Percentiles rank a stretch among this genome's conserved stretches.
phyloP scores from a whole-genome alignment of 2,888 invertebrate species.

The Aplocera efformata region DNA sequence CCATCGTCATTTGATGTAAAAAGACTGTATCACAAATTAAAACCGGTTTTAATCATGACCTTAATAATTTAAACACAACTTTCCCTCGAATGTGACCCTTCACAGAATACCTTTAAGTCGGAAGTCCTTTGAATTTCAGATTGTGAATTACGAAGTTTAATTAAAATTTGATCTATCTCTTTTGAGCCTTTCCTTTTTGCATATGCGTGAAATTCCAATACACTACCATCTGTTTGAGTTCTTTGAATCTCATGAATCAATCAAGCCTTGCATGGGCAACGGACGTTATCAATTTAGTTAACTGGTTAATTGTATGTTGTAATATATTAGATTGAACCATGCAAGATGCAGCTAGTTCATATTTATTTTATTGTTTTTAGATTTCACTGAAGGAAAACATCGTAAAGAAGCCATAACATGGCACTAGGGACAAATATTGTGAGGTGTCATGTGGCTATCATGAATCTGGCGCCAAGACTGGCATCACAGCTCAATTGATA shows the following conservation, averaged over 20 bases:
- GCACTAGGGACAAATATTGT: not conserved
- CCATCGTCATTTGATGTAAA: no score
- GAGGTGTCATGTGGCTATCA: no score
- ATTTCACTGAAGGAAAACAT: no score
- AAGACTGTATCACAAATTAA: no score
- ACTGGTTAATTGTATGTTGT: constrained; percentile 68
- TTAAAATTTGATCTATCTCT: constrained; percentile 16
- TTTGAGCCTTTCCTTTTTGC: constrained; percentile 7
- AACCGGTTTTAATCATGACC: no score
- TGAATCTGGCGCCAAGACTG: no score
- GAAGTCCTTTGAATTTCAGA: constrained; percentile 1
- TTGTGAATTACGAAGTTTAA: constrained; percentile 9
- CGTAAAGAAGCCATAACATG: constrained; percentile 1
- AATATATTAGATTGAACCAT: constrained; percentile 44
- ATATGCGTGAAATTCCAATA: constrained; percentile 2
- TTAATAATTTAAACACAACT: no score
- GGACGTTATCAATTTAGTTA: constrained; percentile 74
- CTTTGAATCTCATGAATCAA: constrained; percentile 15
- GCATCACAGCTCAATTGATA: no score
- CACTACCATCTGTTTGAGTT: constrained; percentile 7
- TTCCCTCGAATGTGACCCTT: no score
- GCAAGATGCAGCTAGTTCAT: no score
- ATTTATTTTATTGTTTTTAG: no score
- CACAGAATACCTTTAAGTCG: constrained; percentile 3
- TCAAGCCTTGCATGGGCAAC: constrained; percentile 30